These are phyloP conservation scores for Leptoclinus maculatus DNA, from an alignment of 2,797 vertebrate genomes.

Conservation along the genomic window DNA sequence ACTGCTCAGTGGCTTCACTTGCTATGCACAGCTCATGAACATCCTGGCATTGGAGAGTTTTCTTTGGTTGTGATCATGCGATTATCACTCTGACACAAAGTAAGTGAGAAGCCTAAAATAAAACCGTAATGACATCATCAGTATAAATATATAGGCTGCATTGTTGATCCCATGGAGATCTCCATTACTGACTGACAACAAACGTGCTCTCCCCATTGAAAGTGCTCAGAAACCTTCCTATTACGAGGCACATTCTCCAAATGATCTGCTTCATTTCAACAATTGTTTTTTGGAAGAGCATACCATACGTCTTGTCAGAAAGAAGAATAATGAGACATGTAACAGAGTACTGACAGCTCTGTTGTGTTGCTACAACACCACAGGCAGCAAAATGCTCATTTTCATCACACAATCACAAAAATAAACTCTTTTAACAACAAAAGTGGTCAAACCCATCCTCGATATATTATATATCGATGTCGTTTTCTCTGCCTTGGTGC, in stretches of 20 bases:
- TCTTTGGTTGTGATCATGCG: conserved; percentile 12
- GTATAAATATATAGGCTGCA: not conserved
- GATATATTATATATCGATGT: not conserved
- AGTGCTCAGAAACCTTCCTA: not conserved
- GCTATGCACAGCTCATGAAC: conserved; percentile 35
- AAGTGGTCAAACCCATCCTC: not conserved
- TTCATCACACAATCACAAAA: not conserved
- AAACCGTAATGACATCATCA: conserved; percentile 2
- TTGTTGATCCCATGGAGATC: not conserved
- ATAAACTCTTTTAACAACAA: not conserved
- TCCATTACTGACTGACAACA: not conserved
- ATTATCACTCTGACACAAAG: conserved; percentile 27
- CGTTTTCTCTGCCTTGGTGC: not conserved
- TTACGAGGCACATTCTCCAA: conserved; percentile 19
- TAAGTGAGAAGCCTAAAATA: conserved; percentile 30
- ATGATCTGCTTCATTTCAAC: conserved; percentile 30
- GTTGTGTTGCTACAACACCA: conserved; percentile 19
- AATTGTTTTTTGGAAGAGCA: not conserved
- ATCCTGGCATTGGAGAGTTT: conserved; percentile 9
- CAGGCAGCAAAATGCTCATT: not conserved
- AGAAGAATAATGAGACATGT: conserved; percentile 28
- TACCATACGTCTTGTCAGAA: conserved; percentile 3
- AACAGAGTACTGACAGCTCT: conserved; percentile 20
- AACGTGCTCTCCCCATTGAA: not conserved
- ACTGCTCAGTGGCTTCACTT: conserved; percentile 5